Evolutionary conservation across 1,140 invertebrate genomes (phyloP), one percentile per base, ranked within the genome.

Genomic region (Euschistus heros): DNA sequence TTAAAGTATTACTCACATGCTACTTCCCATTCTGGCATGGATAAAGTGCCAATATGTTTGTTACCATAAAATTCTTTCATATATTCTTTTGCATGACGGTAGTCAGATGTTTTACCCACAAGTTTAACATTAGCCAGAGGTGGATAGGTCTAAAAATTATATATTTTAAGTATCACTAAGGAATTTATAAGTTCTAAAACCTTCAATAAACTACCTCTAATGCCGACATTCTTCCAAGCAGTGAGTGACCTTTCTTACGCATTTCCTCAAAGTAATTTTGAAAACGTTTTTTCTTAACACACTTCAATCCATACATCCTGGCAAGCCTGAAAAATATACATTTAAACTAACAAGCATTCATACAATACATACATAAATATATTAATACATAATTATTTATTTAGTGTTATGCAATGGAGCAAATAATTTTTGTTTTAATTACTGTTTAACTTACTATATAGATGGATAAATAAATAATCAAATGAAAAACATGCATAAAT

Each of bases 21-120:
- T 63, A 89, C 92, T 79, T 97, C 93, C 95, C 94, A 98, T 77
- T 98, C 94, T 18, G 86, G 83, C 71, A 84, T 81, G 14, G 91
- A 92, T 64, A 98, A 79, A 17, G 94, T 97, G 20, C 88, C 88
- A 67, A 89, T 74, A 64, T 74, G 78, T n/a, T 74, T 73, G 73
- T 72, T 70, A 72, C 71, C 75, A 68, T 72, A 74, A 70, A 79
- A 72, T 59, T 74, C 71, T 66, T 83, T 76, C 68, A 82, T 76
- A 73, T 82, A 83, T 14, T 82, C 74, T 59, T 82, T 75, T 13
- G 86, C 87, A 78, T 92, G 85, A 55, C 78, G 74, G 79, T 93
- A 95, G 71, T 94, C 87, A 20, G 80, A 75, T 54, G 80, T 75
- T 54, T 78, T 75, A 15, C 81, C 82, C 60, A 84, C 76, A n/a